Evolutionary conservation across 2,113 vertebrate genomes (phyloP).

Genomic region (Eubucco bourcierii): DNA sequence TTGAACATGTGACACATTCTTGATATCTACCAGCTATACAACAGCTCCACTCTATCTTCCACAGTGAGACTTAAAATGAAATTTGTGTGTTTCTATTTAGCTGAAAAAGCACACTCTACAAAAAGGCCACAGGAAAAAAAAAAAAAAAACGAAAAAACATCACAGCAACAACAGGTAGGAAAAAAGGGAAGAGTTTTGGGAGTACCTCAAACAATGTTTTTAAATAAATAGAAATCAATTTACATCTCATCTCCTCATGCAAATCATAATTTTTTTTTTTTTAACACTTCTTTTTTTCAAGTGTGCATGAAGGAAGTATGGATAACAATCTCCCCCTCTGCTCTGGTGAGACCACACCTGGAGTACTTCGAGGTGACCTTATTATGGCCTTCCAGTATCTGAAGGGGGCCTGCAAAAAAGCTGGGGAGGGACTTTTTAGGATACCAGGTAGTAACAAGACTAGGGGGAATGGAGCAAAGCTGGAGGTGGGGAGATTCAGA

Average conservation of each 20-base stretch:
- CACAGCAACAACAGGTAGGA: not conserved
- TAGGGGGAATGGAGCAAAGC: too few species aligned
- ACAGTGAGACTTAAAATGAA: not conserved
- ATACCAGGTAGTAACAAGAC: too few species aligned
- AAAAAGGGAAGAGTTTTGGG: not conserved
- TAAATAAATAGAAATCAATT: not conserved
- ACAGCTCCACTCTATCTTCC: not conserved
- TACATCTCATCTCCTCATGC: not conserved
- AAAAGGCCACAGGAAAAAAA: not conserved
- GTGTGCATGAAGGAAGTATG: not conserved
- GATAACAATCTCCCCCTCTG: too few species aligned
- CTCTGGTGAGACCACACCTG: too few species aligned
- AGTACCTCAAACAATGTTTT: not conserved
- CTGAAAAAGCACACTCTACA: not conserved
- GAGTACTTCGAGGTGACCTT: too few species aligned
- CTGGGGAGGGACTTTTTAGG: too few species aligned
- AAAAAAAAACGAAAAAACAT: too few species aligned
- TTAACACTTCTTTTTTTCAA: not conserved
- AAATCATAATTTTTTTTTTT: not conserved
- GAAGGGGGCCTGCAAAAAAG: too few species aligned
- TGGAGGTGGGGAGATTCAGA: too few species aligned
- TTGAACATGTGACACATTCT: accelerated
- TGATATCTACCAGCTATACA: not conserved
- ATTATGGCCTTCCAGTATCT: too few species aligned
- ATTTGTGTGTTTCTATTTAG: not conserved